These are phyloP conservation scores for Achatina immaculata DNA, from an alignment of 1,140 invertebrate genomes.

Conservation along the genomic window DNA sequence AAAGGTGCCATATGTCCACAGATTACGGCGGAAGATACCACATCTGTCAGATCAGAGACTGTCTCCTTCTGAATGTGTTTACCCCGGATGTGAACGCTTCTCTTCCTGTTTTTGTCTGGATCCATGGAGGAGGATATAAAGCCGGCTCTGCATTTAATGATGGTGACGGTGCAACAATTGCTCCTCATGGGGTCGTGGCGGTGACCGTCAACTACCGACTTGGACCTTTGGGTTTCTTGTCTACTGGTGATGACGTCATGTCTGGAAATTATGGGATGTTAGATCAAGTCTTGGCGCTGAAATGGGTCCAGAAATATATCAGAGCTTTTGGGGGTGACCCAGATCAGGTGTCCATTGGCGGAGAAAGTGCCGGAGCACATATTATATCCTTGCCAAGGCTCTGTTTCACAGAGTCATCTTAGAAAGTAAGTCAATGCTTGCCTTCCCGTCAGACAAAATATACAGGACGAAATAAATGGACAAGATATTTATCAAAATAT, in stretches of 20 bases:
- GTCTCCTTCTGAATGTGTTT: slow-evolving; percentile 31
- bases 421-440: slow-evolving; percentile 2
- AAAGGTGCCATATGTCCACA: slow-evolving; percentile 13
- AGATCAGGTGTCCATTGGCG: slow-evolving; percentile 17
- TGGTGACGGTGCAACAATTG: not conserved
- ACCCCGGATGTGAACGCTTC: slow-evolving; percentile 18
- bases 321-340: slow-evolving; percentile 33
- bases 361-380: slow-evolving; percentile 26
- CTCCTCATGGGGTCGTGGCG: slow-evolving; percentile 12
- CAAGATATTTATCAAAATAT: not conserved
- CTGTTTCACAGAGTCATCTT: slow-evolving; percentile 14
- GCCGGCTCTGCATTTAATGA: slow-evolving; percentile 76
- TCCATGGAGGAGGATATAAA: slow-evolving; percentile 20
- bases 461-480: too few relatives aligned
- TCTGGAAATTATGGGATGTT: slow-evolving; percentile 38
- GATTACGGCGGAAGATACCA: not conserved
- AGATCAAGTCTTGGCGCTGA: slow-evolving; percentile 33
- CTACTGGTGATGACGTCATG: slow-evolving; percentile 32
- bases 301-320: slow-evolving; percentile 40
- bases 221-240: slow-evolving; percentile 32
- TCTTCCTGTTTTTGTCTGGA: slow-evolving; percentile 27
- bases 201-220: slow-evolving; percentile 33
- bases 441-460: not conserved
- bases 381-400: slow-evolving; percentile 9
- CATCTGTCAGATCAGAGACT: slow-evolving; percentile 11